A percentile compares a stretch with the other conserved stretches of the same genome.
Evolutionary conservation across 2,797 vertebrate genomes (phyloP).

Genomic region (Phalanger gymnotis): DNA sequence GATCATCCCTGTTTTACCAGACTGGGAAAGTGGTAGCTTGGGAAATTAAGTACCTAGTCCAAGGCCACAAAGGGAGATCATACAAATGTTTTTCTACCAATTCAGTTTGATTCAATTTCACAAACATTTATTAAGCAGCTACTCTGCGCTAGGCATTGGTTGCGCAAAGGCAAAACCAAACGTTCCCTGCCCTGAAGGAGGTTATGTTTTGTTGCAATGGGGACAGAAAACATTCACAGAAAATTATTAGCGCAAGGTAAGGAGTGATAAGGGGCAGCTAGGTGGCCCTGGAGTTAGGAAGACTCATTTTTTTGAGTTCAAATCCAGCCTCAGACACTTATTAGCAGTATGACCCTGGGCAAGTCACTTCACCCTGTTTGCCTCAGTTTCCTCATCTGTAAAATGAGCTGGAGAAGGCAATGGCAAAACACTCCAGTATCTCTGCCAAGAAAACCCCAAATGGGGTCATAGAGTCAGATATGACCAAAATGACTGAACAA

Average conservation of each 20-base stretch:
- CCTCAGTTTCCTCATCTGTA: background rate
- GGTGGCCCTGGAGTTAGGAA: background rate
- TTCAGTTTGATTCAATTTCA: background rate
- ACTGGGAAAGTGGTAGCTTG: background rate
- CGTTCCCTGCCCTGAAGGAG: background rate
- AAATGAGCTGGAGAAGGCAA: background rate
- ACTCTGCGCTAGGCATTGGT: background rate
- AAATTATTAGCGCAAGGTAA: background rate
- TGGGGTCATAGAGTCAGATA: background rate
- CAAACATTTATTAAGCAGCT: background rate
- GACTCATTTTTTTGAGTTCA: background rate
- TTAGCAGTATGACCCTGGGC: background rate
- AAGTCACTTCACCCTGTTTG: background rate
- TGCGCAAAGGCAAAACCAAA: background rate
- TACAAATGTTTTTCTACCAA: background rate
- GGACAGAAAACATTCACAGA: background rate
- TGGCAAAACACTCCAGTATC: background rate
- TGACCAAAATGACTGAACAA: background rate
- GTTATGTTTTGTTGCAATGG: background rate
- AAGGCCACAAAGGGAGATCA: background rate
- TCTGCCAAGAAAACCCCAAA: background rate
- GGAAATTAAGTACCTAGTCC: background rate
- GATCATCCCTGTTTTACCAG: slow-evolving; percentile 1
- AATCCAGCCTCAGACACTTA: background rate
- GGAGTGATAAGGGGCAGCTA: background rate